phyloP scores from a whole-genome alignment of 2,888 invertebrate genomes.

The Caenorhabditis drosophilae region DNA sequence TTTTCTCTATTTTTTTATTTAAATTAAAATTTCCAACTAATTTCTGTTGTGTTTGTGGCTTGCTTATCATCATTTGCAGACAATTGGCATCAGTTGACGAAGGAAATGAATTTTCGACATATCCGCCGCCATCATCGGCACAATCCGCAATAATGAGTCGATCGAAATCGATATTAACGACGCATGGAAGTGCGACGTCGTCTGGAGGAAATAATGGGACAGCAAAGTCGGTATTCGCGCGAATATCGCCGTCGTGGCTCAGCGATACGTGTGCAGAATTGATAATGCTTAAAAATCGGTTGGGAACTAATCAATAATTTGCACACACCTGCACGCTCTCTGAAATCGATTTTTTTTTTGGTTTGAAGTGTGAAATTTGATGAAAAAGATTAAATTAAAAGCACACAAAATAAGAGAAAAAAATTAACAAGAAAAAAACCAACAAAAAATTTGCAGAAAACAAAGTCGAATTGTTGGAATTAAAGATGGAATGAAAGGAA shows the following conservation, averaged over 20 bases:
- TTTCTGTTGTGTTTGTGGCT: too few species aligned
- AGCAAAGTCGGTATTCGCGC: conserved; percentile 45
- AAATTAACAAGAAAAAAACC: not conserved
- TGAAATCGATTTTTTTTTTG: conserved; percentile 4
- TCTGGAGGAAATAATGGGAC: conserved; percentile 4
- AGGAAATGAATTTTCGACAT: too few species aligned
- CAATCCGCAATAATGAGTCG: too few species aligned
- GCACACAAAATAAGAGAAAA: too few species aligned
- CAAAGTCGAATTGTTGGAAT: conserved; percentile 49
- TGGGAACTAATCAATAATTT: conserved; percentile 5
- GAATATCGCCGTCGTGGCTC: conserved; percentile 44
- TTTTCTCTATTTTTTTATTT: too few species aligned
- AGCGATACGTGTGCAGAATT: conserved; percentile 38
- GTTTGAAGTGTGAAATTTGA: not conserved
- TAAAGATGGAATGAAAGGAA: conserved; percentile 29
- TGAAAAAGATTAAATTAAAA: too few species aligned
- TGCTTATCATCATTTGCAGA: too few species aligned
- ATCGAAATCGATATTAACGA: not conserved
- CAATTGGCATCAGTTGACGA: too few species aligned
- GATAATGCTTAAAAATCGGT: conserved; percentile 39
- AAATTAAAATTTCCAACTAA: too few species aligned
- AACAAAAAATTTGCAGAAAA: conserved; percentile 33
- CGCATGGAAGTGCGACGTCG: conserved; percentile 11
- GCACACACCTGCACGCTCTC: not conserved
- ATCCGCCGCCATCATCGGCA: conserved; percentile 5